Percentiles rank a stretch among this genome's conserved stretches.
Evolutionary conservation across 2,797 vertebrate genomes (phyloP).

Genomic region (Siniperca scherzeri): DNA sequence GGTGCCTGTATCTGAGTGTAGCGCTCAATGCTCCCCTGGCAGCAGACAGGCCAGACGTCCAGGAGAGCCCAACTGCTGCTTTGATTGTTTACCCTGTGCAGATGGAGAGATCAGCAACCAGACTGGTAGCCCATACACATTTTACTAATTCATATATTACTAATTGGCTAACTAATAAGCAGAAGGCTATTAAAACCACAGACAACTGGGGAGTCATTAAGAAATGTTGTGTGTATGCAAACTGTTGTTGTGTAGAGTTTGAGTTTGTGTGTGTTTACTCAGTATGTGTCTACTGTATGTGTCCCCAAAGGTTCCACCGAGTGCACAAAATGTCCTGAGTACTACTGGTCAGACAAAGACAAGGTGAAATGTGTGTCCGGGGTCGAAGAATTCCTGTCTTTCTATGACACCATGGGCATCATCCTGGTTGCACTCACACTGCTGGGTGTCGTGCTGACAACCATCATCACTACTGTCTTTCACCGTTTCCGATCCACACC

Average conservation of each 20-base stretch:
- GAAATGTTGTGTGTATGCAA: background rate
- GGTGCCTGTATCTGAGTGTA: slow-evolving; percentile 83
- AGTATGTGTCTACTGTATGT: slow-evolving; percentile 11
- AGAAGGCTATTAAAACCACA: background rate
- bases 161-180: background rate
- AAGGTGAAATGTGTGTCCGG: slow-evolving; percentile 79
- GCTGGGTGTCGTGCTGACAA: slow-evolving; percentile 77
- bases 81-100: slow-evolving; percentile 85
- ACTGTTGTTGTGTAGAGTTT: background rate
- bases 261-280: background rate
- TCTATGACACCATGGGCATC: slow-evolving; percentile 83
- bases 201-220: background rate
- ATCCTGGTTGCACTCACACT: slow-evolving; percentile 77
- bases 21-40: slow-evolving; percentile 77
- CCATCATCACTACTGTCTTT: slow-evolving; percentile 74
- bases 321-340: slow-evolving; percentile 81
- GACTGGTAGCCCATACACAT: slow-evolving; percentile 66
- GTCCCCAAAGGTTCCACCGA: slow-evolving; percentile 77
- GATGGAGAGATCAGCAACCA: slow-evolving; percentile 85
- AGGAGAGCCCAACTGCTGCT: slow-evolving; percentile 82
- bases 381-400: slow-evolving; percentile 83
- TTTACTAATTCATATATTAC: background rate
- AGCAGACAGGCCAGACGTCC: slow-evolving; percentile 76
- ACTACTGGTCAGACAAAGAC: slow-evolving; percentile 82
- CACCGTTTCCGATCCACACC: slow-evolving; percentile 80